Conservation (phyloP, 53 echinoderm and acorn worm species). For the Henricia sp. region DNA sequence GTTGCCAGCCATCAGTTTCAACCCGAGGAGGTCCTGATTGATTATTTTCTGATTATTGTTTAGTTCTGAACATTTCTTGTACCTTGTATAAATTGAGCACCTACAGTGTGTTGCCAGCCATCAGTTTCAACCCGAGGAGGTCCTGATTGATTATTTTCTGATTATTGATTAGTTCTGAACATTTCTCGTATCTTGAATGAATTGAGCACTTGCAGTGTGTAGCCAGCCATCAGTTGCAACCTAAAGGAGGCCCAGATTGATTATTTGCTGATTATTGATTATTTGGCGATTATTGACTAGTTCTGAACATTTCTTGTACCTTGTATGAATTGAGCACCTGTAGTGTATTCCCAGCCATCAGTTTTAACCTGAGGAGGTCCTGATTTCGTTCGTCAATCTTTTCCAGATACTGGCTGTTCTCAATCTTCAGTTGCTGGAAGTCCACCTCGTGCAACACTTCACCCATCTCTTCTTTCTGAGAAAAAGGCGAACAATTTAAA, state of each 20-base stretch:
- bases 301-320: constrained; percentile 55
- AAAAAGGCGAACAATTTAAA: neutral
- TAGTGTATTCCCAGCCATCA: constrained; percentile 97
- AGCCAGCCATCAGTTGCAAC: too few species aligned
- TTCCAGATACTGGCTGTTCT: constrained; percentile 99
- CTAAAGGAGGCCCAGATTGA: too few species aligned
- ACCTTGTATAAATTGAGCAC: constrained; percentile 99
- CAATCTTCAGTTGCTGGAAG: constrained; percentile 99
- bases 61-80: neutral
- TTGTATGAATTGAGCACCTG: constrained; percentile 98
- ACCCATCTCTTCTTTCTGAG: constrained; percentile 99
- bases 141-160: too few species aligned
- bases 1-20: too few species aligned
- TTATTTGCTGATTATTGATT: too few species aligned
- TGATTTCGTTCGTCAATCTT: constrained; percentile 99
- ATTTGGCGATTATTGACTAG: too few species aligned
- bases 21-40: too few species aligned
- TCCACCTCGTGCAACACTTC: constrained; percentile 98
- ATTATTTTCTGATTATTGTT: too few species aligned
- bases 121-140: constrained; percentile 88
- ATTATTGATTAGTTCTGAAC: too few species aligned
- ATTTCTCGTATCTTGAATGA: too few species aligned
- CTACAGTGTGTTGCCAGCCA: constrained; percentile 97
- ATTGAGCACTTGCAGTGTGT: too few species aligned
- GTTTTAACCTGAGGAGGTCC: constrained; percentile 89